A percentile compares a stretch with the other conserved stretches of the same genome.
Evolutionary conservation across 2,797 vertebrate genomes (phyloP).

Genomic region (Galaxias olidus): DNA sequence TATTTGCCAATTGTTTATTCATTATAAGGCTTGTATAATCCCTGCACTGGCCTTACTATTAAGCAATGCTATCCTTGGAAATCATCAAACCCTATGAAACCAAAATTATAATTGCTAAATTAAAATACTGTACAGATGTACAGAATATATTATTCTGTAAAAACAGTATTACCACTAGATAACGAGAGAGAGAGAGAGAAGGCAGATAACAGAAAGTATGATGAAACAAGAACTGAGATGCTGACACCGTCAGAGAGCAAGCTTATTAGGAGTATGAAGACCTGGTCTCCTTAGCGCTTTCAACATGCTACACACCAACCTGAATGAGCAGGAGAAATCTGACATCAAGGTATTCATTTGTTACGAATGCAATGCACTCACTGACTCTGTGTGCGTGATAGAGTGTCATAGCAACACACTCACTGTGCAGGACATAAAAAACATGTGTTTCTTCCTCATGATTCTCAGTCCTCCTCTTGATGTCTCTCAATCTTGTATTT

Average conservation of each 20-base stretch:
- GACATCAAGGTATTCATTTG: conserved; percentile 62
- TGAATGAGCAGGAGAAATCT: conserved; percentile 63
- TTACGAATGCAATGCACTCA: conserved; percentile 34
- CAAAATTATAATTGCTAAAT: conserved; percentile 11
- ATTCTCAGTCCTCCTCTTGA: background rate
- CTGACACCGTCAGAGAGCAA: conserved; percentile 6
- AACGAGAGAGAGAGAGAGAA: background rate
- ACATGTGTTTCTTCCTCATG: conserved; percentile 18
- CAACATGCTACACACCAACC: conserved; percentile 39
- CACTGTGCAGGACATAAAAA: background rate
- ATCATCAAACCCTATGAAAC: background rate
- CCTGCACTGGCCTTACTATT: conserved; percentile 6
- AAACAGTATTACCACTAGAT: too few relatives aligned
- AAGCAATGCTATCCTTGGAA: background rate
- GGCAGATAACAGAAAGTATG: background rate
- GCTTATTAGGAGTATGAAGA: conserved; percentile 60
- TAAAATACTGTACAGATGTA: conserved; percentile 31
- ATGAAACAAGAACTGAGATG: background rate
- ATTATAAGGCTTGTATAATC: conserved; percentile 61
- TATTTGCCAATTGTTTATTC: conserved; percentile 63
- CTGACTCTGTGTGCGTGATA: background rate
- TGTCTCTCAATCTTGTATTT: conserved; percentile 2
- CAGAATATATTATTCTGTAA: conserved; percentile 15
- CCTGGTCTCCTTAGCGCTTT: conserved; percentile 13
- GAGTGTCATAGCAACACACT: conserved; percentile 3